Conservation (phyloP, 2,797 vertebrate genomes). For the Carduelis carduelis region DNA sequence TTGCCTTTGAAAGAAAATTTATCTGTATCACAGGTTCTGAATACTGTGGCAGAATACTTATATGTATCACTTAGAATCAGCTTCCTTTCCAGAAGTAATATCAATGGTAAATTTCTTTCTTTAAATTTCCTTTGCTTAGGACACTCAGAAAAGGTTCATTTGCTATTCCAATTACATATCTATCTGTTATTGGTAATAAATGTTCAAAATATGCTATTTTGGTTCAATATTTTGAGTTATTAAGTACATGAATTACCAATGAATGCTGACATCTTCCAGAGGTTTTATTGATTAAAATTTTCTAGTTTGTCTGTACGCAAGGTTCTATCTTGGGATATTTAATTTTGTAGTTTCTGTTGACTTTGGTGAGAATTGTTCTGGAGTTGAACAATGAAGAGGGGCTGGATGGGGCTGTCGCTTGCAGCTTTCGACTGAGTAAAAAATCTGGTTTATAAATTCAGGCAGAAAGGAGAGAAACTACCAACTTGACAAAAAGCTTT, state of each 20-base stretch:
- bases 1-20: background rate
- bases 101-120: background rate
- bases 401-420: background rate
- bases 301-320: background rate
- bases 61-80: background rate
- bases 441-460: background rate
- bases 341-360: background rate
- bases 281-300: background rate
- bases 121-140: background rate
- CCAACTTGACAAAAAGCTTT: slow-evolving; percentile 16
- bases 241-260: background rate
- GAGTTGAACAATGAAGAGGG: background rate
- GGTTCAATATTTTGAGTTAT: background rate
- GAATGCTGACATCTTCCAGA: background rate
- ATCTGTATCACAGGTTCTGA: background rate
- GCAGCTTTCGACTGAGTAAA: background rate
- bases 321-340: background rate
- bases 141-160: background rate
- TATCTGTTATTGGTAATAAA: background rate
- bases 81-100: background rate
- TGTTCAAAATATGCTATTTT: background rate
- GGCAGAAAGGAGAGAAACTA: background rate
- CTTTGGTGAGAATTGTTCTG: background rate
- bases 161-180: background rate
- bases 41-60: too few relatives aligned